Base-by-base conservation (phyloP, 2,113 vertebrate species). In the Platichthys flesus region DNA sequence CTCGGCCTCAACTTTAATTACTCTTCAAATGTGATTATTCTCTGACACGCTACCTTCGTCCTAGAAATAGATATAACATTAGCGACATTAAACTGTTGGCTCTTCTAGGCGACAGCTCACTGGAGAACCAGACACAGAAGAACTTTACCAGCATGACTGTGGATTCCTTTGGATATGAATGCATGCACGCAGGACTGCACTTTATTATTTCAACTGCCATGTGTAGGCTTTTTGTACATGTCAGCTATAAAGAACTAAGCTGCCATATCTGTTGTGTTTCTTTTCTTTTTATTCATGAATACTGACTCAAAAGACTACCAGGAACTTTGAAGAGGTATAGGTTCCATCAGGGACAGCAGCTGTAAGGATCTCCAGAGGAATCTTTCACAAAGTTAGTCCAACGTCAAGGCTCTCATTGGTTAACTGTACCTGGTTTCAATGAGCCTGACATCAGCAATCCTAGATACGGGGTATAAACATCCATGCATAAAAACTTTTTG, bases 1-100 rank as follows among this genome's bases (percentile, higher is more conserved):
- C 58, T 23, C 64, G 75, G 81, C 58, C 72, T 60, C 57, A 57
- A 65, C 88, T 88, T 83, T 86, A 93, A 91, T 92, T 91, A 93
- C 64, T 85, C 87, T 71, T 74, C 58, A 79, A 78, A 86, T 84
- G 88, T 71, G 80, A 90, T 92, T 82, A 89, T 87, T 85, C 84
- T 91, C 81, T 83, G 86, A 83, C 86, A 83, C 79, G 67, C 77
- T 81, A 82, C 81, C 78, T 86, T 70, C 24, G 51, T 47, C 64
- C 76, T 83, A 49, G 69, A 84, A 88, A 89, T 87, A 89, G 86
- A 88, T 88, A 67, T 75, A 55, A 73, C 59, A 71, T 59, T 71
- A 85, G 56, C 76, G 24, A 28, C 37, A 66, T 84, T 73, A 79
- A 84, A 76, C 62, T 49, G n/a, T 37, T 68, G 76, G 28, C 28